Conservation (phyloP, 2,113 vertebrate species). For the Todiramphus chloris region DNA sequence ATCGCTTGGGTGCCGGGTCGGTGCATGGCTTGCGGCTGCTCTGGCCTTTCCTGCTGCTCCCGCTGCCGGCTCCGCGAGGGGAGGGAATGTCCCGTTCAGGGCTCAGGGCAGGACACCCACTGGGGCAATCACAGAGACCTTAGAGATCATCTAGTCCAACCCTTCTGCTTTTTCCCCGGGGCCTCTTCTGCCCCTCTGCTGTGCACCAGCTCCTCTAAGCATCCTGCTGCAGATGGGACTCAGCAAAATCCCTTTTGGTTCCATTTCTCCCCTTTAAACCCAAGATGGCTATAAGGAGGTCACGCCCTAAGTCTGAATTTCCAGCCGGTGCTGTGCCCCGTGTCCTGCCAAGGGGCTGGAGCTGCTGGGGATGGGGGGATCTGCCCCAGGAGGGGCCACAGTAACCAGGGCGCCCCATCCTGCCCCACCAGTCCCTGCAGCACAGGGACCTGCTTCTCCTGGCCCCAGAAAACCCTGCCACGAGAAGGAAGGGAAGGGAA, state of each 20-base stretch:
- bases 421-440: not conserved
- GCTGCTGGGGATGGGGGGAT: not conserved
- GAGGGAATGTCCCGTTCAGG: not conserved
- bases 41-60: not conserved
- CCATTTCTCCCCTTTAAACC: not conserved
- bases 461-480: not conserved
- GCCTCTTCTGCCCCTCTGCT: not conserved
- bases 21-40: not conserved
- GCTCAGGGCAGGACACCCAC: not conserved
- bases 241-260: accelerated
- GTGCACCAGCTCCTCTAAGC: not conserved
- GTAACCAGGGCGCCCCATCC: not conserved
- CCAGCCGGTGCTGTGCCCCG: not conserved
- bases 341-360: not conserved
- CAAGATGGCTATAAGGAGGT: not conserved
- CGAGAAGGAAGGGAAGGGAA: not conserved
- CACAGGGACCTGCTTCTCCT: not conserved
- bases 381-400: not conserved
- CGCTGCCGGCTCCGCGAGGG: not conserved
- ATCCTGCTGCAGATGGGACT: not conserved
- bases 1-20: accelerated
- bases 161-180: not conserved
- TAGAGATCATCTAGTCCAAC: not conserved
- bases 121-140: no score
- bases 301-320: accelerated